Evolutionary conservation across 1,140 invertebrate genomes (phyloP).

Genomic region (Ruditapes philippinarum): DNA sequence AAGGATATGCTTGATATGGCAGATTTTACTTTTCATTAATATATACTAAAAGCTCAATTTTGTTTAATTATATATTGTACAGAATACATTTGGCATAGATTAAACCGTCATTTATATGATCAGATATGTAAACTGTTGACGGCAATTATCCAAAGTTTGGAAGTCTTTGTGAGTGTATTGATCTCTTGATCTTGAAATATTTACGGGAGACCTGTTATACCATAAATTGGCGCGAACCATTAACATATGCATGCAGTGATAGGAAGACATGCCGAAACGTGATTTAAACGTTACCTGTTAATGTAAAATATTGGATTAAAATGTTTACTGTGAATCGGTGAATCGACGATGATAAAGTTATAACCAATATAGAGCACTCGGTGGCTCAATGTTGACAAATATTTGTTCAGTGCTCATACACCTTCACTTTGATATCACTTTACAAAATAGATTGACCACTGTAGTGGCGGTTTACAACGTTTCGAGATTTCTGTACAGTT

Average conservation of each 20-base stretch:
- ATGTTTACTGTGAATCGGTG: neutral
- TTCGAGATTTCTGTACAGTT: neutral
- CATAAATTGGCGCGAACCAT: slow-evolving; percentile 2
- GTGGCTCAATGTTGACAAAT: slow-evolving; percentile 30
- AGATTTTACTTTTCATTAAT: neutral
- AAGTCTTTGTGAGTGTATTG: slow-evolving; percentile 7
- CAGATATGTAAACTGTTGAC: slow-evolving; percentile 7
- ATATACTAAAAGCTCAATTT: neutral
- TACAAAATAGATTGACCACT: neutral
- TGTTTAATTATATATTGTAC: neutral
- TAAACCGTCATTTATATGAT: neutral
- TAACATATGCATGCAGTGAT: neutral
- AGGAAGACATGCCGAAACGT: neutral
- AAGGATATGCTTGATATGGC: neutral
- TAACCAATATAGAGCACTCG: neutral
- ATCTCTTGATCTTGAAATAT: slow-evolving; percentile 35
- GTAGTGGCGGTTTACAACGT: neutral
- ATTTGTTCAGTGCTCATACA: neutral
- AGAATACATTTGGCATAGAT: neutral
- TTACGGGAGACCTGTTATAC: slow-evolving; percentile 8
- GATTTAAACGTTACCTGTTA: neutral
- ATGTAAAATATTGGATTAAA: slow-evolving; percentile 22
- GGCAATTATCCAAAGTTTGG: slow-evolving; percentile 12
- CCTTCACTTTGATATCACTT: neutral
- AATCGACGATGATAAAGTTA: neutral